Evolutionary conservation across 2,888 invertebrate genomes (phyloP).

Genomic region (Drosophila pseudotalamancana): DNA sequence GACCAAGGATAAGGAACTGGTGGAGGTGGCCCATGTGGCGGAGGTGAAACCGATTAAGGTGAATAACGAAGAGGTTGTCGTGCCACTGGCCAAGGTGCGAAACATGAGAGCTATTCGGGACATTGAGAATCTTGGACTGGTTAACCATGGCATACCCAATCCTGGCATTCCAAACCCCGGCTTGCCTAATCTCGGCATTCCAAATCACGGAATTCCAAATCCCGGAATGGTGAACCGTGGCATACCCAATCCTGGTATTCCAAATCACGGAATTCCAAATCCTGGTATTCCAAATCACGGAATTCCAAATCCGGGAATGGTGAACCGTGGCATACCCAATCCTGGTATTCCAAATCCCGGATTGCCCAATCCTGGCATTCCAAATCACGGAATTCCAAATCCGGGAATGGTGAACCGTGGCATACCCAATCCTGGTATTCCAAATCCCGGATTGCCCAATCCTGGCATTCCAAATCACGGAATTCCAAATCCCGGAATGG

Average conservation of each 20-base stretch:
- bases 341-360: conserved; percentile 33
- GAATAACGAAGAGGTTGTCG: conserved; percentile 32
- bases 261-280: conserved; percentile 13
- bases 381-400: too few relatives aligned
- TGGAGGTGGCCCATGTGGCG: conserved; percentile 58
- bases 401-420: too few relatives aligned
- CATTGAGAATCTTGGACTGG: conserved; percentile 14
- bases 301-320: conserved; percentile 14
- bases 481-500: too few relatives aligned
- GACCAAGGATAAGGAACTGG: conserved; percentile 29
- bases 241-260: conserved; percentile 10
- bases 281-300: neutral
- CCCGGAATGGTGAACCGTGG: conserved; percentile 15
- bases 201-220: conserved; percentile 24
- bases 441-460: too few relatives aligned
- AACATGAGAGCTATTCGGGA: conserved; percentile 34
- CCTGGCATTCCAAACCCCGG: conserved; percentile 8
- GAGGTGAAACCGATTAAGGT: conserved; percentile 53
- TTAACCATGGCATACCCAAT: conserved; percentile 29
- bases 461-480: too few relatives aligned
- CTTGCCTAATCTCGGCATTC: conserved; percentile 16
- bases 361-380: conserved; percentile 20
- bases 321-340: neutral
- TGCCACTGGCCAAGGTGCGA: conserved; percentile 46
- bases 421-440: conserved; percentile 1